Percentiles rank a stretch among this genome's conserved stretches.
phyloP scores from a whole-genome alignment of 1,140 invertebrate species.

The Drosophila pseudoobscura region DNA sequence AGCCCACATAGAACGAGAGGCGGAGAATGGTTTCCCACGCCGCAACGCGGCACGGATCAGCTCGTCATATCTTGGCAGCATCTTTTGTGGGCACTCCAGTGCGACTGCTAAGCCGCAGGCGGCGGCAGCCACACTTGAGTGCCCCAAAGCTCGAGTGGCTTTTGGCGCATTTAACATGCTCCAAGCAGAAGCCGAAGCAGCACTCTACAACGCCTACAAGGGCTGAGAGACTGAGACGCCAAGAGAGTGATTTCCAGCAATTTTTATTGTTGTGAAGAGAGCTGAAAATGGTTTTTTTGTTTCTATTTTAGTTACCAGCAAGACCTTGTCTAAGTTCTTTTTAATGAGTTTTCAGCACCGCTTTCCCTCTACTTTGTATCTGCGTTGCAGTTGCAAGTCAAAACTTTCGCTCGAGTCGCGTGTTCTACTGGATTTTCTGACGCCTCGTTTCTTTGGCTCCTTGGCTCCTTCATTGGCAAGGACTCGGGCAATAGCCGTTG shows the following conservation, averaged over 20 bases:
- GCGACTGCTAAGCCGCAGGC: conserved; percentile 31
- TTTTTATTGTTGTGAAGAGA: conserved; percentile 62
- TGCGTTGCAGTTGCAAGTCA: conserved; percentile 63
- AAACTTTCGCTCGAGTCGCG: conserved; percentile 38
- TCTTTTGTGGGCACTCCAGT: conserved; percentile 32
- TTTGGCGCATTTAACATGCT: conserved; percentile 41
- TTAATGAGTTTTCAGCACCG: conserved; percentile 50
- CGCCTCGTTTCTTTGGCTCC: conserved; percentile 6
- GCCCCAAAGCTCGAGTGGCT: conserved; percentile 38
- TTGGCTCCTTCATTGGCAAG: conserved; percentile 7
- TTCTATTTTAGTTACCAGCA: conserved; percentile 30
- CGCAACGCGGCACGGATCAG: background rate
- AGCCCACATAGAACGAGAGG: too few relatives aligned
- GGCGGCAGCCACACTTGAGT: conserved; percentile 28
- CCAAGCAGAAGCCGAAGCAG: background rate
- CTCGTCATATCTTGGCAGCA: conserved; percentile 34
- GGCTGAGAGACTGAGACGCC: conserved; percentile 24
- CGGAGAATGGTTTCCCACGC: conserved; percentile 21
- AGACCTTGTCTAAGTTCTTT: conserved; percentile 63
- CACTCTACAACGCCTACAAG: conserved; percentile 60
- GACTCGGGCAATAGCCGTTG: conserved; percentile 29
- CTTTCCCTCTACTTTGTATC: conserved; percentile 38
- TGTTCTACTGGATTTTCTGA: conserved; percentile 40
- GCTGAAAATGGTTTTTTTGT: conserved; percentile 53
- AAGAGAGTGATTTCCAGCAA: conserved; percentile 20